Evolutionary conservation across 1,140 invertebrate species (phyloP), one percentile per base, ranked within the genome.

Genomic region (Probaryconus sp.): DNA sequence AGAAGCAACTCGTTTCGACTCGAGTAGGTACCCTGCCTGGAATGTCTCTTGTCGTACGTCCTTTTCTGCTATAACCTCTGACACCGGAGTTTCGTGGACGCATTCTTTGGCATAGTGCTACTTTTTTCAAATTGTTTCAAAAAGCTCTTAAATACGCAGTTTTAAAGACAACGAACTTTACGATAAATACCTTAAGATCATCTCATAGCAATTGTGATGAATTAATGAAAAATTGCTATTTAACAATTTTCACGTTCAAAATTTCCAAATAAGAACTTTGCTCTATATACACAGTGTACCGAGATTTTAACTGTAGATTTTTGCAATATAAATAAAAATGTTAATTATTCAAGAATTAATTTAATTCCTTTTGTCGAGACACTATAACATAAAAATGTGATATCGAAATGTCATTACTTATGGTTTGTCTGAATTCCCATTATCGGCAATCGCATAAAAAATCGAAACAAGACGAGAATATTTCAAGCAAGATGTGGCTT

Each of bases 11-110:
- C 56, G 63, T 71, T 71, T 78, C 68, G 67, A 70, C n/a, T 53
- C 58, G 65, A 72, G 64, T 65, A 68, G 71, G 47, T 69, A 50
- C 63, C 60, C 58, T 48, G 61, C 47, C 31, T 72, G 73, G 74
- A 79, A 78, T 81, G 76, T 50, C 63, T 74, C 35, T 38, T 61
- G 40, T 47, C 42, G 50, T 37, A 75, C 60, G 55, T 64, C 40
- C 65, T 73, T 73, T 65, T 61, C 65, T 70, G 61, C 69, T 33
- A 63, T 77, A 73, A 77, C 75, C 75, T 73, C 33, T 77, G 69
- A 77, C 75, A 70, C 69, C 42, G 43, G 64, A 58, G 58, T 70
- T 77, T 77, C 69, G 64, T 63, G 65, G 43, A 73, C 69, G 69
- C 75, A 77, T 77, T 77, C 69, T 51, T 65, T 16, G 43, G 35